These are phyloP conservation scores for Palythoa caribaeorum DNA, from an alignment of 92 coral and sea anemone genomes.

Conservation along the genomic window DNA sequence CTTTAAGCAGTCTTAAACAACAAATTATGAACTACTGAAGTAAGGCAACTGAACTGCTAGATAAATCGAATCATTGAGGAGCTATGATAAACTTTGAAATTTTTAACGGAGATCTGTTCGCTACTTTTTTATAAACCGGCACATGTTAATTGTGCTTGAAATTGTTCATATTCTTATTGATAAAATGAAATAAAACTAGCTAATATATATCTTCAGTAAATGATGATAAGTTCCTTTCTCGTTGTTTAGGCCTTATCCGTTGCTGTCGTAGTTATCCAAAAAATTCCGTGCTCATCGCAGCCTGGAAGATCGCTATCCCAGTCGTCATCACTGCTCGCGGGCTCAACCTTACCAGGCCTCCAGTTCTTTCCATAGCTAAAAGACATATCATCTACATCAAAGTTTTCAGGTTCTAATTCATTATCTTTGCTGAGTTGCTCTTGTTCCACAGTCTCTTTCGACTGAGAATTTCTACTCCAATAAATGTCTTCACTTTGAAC, in stretches of 20 bases:
- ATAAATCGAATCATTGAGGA: too few species aligned
- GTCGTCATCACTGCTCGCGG: constrained; percentile 39
- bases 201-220: too few species aligned
- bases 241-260: background rate
- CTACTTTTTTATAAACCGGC: too few species aligned
- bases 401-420: background rate
- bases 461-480: background rate
- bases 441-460: background rate
- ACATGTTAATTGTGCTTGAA: too few species aligned
- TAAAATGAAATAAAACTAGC: too few species aligned
- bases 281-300: constrained; percentile 20
- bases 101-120: too few species aligned
- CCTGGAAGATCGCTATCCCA: constrained; percentile 9
- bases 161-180: too few species aligned
- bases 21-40: too few species aligned
- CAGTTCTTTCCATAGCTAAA: background rate
- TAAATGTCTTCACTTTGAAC: constrained; percentile 12
- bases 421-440: background rate
- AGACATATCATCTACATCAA: background rate
- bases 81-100: too few species aligned
- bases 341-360: constrained; percentile 6
- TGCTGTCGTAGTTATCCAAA: constrained; percentile 36
- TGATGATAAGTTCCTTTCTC: background rate
- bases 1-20: too few species aligned
- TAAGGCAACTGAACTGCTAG: too few species aligned